These are phyloP conservation scores for Synanthedon formicaeformis DNA, from an alignment of 2,888 invertebrate species.

Conservation along the genomic window DNA sequence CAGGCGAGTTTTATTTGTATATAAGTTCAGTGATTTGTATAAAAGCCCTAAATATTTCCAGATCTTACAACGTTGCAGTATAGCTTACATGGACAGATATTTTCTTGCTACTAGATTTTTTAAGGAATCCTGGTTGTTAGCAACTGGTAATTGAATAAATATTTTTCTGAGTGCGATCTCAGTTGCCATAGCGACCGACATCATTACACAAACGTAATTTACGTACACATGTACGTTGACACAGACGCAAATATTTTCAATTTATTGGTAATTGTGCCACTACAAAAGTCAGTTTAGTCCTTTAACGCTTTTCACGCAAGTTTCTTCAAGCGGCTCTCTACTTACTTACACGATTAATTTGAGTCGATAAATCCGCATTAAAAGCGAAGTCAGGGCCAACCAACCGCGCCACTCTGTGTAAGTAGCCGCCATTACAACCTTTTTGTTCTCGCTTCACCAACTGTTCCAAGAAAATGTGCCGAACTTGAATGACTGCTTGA, in stretches of 20 bases:
- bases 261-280: conserved; percentile 18
- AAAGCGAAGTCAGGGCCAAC: conserved; percentile 53
- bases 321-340: conserved; percentile 53
- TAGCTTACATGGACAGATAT: too few species aligned
- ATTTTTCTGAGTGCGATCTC: too few species aligned
- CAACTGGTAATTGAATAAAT: too few species aligned
- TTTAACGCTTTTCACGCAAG: conserved; percentile 64
- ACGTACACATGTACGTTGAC: too few species aligned
- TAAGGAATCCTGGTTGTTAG: too few species aligned
- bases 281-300: conserved; percentile 40
- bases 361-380: conserved; percentile 68
- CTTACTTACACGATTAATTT: conserved; percentile 69
- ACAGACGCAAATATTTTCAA: background rate
- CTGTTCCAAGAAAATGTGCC: conserved; percentile 9
- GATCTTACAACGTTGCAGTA: too few species aligned
- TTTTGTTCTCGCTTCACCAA: conserved; percentile 45
- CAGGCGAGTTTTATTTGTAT: too few species aligned
- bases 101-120: too few species aligned
- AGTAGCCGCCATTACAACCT: conserved; percentile 47
- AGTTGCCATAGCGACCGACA: too few species aligned
- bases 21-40: too few species aligned
- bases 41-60: too few species aligned
- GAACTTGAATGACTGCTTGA: background rate
- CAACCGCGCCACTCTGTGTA: conserved; percentile 52
- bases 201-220: too few species aligned